phyloP scores from a whole-genome alignment of 2,888 invertebrate species.

The Watsonalla cultraria region DNA sequence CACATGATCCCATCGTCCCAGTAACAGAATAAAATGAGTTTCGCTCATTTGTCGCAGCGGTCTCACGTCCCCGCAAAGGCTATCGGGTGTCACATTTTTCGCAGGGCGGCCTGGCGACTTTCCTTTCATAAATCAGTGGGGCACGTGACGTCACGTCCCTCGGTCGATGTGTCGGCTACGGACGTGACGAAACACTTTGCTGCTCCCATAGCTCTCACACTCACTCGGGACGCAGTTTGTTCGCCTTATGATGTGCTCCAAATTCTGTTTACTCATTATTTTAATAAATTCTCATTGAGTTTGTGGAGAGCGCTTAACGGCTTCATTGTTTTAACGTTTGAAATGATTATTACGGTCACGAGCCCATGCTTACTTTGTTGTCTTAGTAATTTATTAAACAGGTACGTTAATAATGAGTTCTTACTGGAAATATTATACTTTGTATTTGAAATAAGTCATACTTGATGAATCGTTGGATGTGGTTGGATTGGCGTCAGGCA shows the following conservation, averaged over 20 bases:
- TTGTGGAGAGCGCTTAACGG: neutral
- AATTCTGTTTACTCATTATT: neutral
- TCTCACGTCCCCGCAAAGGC: constrained; percentile 54
- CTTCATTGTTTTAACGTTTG: constrained; percentile 1
- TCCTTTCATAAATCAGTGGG: constrained; percentile 66
- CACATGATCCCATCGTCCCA: constrained; percentile 39
- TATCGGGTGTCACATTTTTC: constrained; percentile 61
- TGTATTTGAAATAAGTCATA: too few relatives aligned
- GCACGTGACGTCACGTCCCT: constrained; percentile 63
- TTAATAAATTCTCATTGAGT: neutral
- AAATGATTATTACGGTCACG: neutral
- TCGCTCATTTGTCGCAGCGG: constrained; percentile 47
- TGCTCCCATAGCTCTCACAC: constrained; percentile 10
- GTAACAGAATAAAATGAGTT: constrained; percentile 57
- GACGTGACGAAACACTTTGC: constrained; percentile 60
- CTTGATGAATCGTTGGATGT: too few relatives aligned
- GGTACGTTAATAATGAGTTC: too few relatives aligned
- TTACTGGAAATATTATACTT: too few relatives aligned
- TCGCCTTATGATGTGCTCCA: neutral
- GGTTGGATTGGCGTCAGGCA: too few relatives aligned
- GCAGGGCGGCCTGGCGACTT: constrained; percentile 43
- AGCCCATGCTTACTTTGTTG: neutral
- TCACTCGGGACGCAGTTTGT: constrained; percentile 1
- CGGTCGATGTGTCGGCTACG: constrained; percentile 50
- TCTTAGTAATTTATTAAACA: too few relatives aligned